Evolutionary conservation across 2,888 invertebrate species (phyloP), one percentile per base, ranked within the genome.

Genomic region (Girardia tigrina): DNA sequence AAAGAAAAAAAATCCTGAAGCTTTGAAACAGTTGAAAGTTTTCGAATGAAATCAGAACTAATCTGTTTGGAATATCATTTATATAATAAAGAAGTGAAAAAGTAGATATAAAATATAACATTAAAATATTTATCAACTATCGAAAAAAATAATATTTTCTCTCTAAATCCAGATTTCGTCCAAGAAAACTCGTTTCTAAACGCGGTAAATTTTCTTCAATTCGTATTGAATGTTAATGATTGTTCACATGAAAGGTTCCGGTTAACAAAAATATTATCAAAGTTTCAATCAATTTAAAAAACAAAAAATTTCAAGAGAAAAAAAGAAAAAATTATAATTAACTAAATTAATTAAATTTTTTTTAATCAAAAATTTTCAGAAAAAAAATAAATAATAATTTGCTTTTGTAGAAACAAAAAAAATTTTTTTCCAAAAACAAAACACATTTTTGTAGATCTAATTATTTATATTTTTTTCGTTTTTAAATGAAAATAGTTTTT

Each of bases 201-300:
- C 20, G 56, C 56, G 56, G 56, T 56, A 56, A 56, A 56, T 56
- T 56, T 23, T 56, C 56, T 56, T 56, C 8, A 23, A 20, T n/a
- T n/a, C n/a, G 4, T 56, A 56, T 16, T 56, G n/a, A 56, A 56
- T 16, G 4, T 16, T 56, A 56, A 56, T 56, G 56, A 56, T 56
- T 56, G 56, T 56, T 56, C 56, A 56, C 56, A 56, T 56, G 56
- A 56, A n/a, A 56, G 56, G 56, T 56, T 56, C 56, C 56, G 56
- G 56, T 56, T 56, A 56, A 56, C 56, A 56, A 56, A 56, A 56
- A 56, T 56, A 56, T 56, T 56, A 56, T 56, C 56, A 56, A 56
- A 56, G 56, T 56, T 56, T 56, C 4, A 56, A 56, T 56, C 56
- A 56, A 56, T 56, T 56, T n/a, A 4, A 56, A 56, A n/a, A n/a